Base-by-base conservation (phyloP, 2,797 vertebrate species). In the Nyctibius grandis region DNA sequence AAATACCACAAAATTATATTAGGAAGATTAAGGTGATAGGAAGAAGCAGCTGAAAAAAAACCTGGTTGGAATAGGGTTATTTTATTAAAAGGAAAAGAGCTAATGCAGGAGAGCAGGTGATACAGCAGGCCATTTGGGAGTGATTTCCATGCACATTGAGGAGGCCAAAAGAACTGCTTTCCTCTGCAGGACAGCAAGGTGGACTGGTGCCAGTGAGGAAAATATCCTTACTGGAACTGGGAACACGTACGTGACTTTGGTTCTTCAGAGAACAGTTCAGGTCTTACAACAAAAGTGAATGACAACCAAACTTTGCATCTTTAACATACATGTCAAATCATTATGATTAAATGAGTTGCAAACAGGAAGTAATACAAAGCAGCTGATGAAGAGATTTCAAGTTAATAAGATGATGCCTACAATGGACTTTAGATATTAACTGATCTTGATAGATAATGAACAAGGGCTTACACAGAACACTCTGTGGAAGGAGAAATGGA, bases 161-260 rank as follows among this genome's bases (percentile, higher is more conserved):
- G 22, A 69, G 47, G 22, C 15, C 82, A 84, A 61, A 88, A 83
- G 21, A 50, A 17, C 4, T 60, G 31, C 23, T 76, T 86, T 78
- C 20, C 47, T 50, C 59, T 61, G 31, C 61, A 89, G 25, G 22
- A 34, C 34, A 67, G 26, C 3, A 1, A 19, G 5, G 40, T 73
- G 12, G n/a, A 22, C 26, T 14, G 56, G 36, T 6, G 1, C 19
- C 70, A 63, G 31, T 6, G 33, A 80, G 44, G 56, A 89, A 80
- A 85, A 89, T 28, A 80, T 23, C 23, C 40, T 61, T 70, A 33
- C 44, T 63, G 44, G 64, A 94, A 70, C 6, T 57, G 65, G 15
- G 34, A 15, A 67, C 1, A 0, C 10, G 18, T 45, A 85, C 1
- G 0, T 60, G 48, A 74, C 12, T 68, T 70, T 56, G 4, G 2